Percentiles rank a stretch among this genome's conserved stretches.
These are phyloP conservation scores for Lepilemur ruficaudatus DNA, from an alignment of 2,797 vertebrate species.

Conservation along the genomic window DNA sequence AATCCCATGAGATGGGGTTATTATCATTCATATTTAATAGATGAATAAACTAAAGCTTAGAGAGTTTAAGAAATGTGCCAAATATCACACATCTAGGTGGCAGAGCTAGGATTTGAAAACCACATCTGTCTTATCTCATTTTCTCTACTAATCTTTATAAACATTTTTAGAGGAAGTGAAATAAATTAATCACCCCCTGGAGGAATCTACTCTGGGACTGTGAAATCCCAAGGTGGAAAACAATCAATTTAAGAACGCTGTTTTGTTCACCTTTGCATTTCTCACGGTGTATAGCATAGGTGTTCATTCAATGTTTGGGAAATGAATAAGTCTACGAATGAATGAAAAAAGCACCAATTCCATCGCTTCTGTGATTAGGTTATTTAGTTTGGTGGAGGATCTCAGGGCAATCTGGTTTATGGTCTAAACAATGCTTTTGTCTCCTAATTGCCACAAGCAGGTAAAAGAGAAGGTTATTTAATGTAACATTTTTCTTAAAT, in stretches of 20 bases:
- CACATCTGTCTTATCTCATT: not conserved
- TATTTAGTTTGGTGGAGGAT: not conserved
- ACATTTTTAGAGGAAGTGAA: conserved; percentile 4
- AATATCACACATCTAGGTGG: not conserved
- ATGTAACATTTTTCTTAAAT: conserved; percentile 12
- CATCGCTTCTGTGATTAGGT: not conserved
- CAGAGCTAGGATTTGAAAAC: not conserved
- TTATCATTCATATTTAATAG: not conserved
- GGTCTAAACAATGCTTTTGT: not conserved
- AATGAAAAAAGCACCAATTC: not conserved
- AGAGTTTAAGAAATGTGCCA: conserved; percentile 14
- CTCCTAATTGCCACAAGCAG: not conserved
- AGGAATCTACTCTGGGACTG: not conserved
- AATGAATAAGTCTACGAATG: not conserved
- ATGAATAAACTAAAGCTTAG: conserved; percentile 14
- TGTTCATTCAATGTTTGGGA: not conserved
- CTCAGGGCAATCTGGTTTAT: not conserved
- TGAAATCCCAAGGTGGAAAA: not conserved
- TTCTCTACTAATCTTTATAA: not conserved
- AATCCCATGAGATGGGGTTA: not conserved
- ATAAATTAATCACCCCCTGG: not conserved
- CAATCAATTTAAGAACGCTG: not conserved
- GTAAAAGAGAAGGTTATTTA: conserved; percentile 16
- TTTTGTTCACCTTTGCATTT: not conserved
- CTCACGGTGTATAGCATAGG: not conserved